Evolutionary conservation across 2,888 invertebrate species (phyloP), one percentile per base, ranked within the genome.

Genomic region (Polydrusus pterygomalis): DNA sequence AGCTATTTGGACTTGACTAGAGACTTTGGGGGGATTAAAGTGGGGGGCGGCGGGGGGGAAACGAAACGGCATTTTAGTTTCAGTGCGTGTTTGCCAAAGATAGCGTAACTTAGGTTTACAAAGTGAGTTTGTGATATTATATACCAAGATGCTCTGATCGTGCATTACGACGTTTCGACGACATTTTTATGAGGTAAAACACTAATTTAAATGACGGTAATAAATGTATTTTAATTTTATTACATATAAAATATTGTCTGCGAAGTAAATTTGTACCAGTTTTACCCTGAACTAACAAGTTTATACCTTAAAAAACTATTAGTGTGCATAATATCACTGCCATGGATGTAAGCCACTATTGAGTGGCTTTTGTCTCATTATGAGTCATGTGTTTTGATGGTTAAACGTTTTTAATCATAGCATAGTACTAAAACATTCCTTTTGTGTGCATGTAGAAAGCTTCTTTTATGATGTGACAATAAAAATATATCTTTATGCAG

Each of bases 1-100:
- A 87, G 87, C 75, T 87, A 85, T 79, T 83, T 87, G 76, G 86
- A 87, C 79, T 79, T 87, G 73, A 84, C 83, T 70, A 79, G 69
- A 62, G 78, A 77, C 71, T 77, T 64, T 34, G 80, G 79, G 56
- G 56, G 40, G 9, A 25, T 60, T 40, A 68, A 74, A 30, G 34
- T 56, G 30, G 64, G 62, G 25, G 54, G 51, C 7, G 30, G 54
- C 7, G 43, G 54, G 9, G 74, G 54, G 76, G 79, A 67, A 83
- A 84, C 65, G 78, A 83, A 83, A 79, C 80, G 85, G 72, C 86
- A 86, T 77, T 82, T 85, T 82, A 86, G 86, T 79, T 85, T 86
- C 77, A 83, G 84, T 80, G 79, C 78, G 47, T 79, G 79, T 74
- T 79, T 82, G 30, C 82, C 80, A 49, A 81, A 79, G 73, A 79